Evolutionary conservation across 2,797 vertebrate species (phyloP).

Genomic region (Cichlasoma orientale): DNA sequence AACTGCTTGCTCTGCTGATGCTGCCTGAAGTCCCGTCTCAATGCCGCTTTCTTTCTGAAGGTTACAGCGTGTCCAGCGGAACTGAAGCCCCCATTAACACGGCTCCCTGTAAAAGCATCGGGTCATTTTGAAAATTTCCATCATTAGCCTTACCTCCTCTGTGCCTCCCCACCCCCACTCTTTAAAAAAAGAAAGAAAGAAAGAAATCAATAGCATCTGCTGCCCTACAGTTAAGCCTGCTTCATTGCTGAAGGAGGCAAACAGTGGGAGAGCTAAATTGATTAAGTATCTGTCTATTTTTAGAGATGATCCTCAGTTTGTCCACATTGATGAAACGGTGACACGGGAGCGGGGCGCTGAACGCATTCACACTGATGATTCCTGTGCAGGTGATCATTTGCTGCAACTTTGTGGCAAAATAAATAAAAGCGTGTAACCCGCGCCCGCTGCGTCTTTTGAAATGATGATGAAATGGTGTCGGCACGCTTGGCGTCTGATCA

Average conservation of each 20-base stretch:
- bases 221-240: constrained; percentile 64
- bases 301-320: constrained; percentile 65
- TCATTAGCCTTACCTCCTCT: constrained; percentile 62
- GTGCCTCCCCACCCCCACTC: constrained; percentile 45
- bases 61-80: constrained; percentile 54
- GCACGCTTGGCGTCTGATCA: constrained; percentile 20
- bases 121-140: constrained; percentile 72
- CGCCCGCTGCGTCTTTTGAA: constrained; percentile 31
- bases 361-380: neutral
- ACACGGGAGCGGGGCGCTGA: constrained; percentile 16
- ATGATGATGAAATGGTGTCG: constrained; percentile 48
- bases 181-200: constrained; percentile 15
- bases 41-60: constrained; percentile 53
- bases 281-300: constrained; percentile 78
- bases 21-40: constrained; percentile 45
- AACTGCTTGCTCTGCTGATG: constrained; percentile 31
- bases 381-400: neutral
- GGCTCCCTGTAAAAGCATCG: constrained; percentile 66
- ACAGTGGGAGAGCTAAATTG: constrained; percentile 73
- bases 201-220: constrained; percentile 75
- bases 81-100: constrained; percentile 63
- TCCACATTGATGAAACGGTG: constrained; percentile 37
- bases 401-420: constrained; percentile 18
- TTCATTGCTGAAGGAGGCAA: constrained; percentile 71
- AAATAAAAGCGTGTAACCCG: constrained; percentile 23